Conservation (phyloP, 2,888 invertebrate genomes). For the Lasioglossum vierecki region DNA sequence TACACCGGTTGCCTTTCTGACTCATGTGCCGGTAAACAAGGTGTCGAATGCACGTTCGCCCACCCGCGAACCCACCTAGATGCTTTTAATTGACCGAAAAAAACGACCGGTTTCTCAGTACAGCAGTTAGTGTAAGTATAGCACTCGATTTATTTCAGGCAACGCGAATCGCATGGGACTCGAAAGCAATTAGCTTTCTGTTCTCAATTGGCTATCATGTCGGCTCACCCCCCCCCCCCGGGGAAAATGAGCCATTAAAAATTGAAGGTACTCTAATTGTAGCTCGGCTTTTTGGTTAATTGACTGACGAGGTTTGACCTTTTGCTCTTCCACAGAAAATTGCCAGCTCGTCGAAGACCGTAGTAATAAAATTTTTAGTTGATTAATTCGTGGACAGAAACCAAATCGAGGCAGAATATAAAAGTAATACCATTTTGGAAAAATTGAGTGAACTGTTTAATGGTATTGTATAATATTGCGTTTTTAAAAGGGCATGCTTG, state of each 20-base stretch:
- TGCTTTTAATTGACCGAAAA: not conserved
- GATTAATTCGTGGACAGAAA: not conserved
- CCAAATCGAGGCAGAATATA: not conserved
- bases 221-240: too few species aligned
- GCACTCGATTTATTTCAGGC: not conserved
- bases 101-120: not conserved
- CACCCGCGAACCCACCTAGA: not conserved
- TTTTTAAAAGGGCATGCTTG: not conserved
- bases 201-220: not conserved
- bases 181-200: not conserved
- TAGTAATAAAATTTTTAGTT: not conserved
- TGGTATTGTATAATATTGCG: not conserved
- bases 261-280: not conserved
- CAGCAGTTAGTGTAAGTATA: not conserved
- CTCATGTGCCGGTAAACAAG: constrained; percentile 45
- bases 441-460: not conserved
- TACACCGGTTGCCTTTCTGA: constrained; percentile 30
- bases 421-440: not conserved
- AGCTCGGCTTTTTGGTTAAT: not conserved
- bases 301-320: not conserved
- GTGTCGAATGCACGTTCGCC: constrained; percentile 45
- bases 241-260: not conserved
- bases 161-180: not conserved
- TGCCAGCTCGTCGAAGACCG: not conserved
- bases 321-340: not conserved